Base-by-base conservation (phyloP, 2,888 invertebrate species). In the Microctonus brassicae region DNA sequence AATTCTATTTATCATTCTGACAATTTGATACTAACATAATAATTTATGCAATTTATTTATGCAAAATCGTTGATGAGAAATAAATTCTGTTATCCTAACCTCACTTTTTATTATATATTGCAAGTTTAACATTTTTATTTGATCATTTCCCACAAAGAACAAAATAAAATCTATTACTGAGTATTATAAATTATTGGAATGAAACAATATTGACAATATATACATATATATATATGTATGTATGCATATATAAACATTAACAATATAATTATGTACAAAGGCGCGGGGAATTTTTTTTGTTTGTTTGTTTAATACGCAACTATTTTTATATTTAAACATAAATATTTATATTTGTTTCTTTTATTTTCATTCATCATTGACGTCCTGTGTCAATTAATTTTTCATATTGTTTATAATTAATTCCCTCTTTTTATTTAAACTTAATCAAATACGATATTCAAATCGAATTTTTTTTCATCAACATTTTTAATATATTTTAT, bases 401-500 rank as follows among this genome's bases (percentile, higher is more conserved):
- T 1, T n/a, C n/a, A 2, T 39, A n/a, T 39, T n/a, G n/a, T n/a
- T 47, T 7, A 1, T 39, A 4, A 39, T 11, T 39, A 39, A n/a
- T 39, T n/a, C 39, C n/a, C 39, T 13, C 1, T 13, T 39, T n/a
- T n/a, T 2, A 13, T 39, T 0, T 17, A n/a, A 47, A 47, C 9
- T 9, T 47, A 7, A 47, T 47, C 4, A 47, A 47, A 20, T 47
- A 17, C 20, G 47, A 17, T 47, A 17, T 17, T 47, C 47, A n/a
- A n/a, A n/a, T 47, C 47, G n/a, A 17, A 5, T 29, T 47, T 3
- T 47, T 20, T n/a, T 17, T 47, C 17, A 47, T 47, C 7, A 17
- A 63, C 9, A 33, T 36, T 33, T 57, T 55, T 36, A 36, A 57
- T 42, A 24, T 33, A 29, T 17, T n/a, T n/a, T 57, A 68, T 67